These are phyloP conservation scores for Brachionus plicatilis DNA, from an alignment of 1,140 invertebrate genomes.

Conservation along the genomic window DNA sequence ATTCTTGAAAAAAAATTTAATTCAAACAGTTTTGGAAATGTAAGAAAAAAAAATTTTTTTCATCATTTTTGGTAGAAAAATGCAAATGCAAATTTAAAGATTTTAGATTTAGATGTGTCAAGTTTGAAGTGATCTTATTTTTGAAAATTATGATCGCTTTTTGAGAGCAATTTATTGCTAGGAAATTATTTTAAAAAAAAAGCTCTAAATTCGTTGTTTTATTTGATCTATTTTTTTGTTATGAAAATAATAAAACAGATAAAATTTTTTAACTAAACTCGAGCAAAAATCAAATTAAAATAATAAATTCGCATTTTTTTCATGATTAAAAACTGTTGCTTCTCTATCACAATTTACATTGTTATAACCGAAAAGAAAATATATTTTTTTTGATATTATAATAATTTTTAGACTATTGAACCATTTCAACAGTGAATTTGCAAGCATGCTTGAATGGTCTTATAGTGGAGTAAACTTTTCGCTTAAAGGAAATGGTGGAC, in stretches of 20 bases:
- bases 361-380: not conserved
- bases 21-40: not conserved
- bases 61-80: not conserved
- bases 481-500: constrained; percentile 65
- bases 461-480: constrained; percentile 30
- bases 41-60: not conserved
- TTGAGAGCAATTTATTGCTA: not conserved
- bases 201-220: not conserved
- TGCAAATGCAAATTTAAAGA: not conserved
- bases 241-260: not conserved
- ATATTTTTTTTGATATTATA: not conserved
- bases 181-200: not conserved
- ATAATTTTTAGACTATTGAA: not conserved
- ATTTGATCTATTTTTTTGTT: not conserved
- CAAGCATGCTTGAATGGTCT: constrained; percentile 37
- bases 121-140: not conserved
- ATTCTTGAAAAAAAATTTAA: too few species aligned
- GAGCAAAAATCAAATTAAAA: not conserved
- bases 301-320: constrained; percentile 33
- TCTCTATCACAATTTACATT: not conserved
- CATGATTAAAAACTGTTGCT: not conserved
- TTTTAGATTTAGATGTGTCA: not conserved
- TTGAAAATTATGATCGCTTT: not conserved
- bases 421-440: not conserved
- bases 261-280: not conserved